Evolutionary conservation across 23 tunicate species (phyloP).

Genomic region (Botrylloides violaceus): DNA sequence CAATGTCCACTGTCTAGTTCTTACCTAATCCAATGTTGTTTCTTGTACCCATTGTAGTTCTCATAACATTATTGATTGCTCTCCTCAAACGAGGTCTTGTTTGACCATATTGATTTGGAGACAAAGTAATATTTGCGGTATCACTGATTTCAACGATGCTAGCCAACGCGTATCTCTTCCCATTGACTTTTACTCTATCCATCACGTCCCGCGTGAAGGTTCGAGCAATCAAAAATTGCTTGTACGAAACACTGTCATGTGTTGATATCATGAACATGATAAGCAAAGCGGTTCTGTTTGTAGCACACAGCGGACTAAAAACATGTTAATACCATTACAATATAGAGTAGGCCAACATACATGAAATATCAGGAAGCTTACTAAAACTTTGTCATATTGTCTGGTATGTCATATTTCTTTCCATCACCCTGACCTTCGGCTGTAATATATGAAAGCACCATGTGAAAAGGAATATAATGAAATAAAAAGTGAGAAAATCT

Average conservation of each 20-base stretch:
- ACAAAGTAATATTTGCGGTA: neutral
- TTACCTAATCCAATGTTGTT: neutral
- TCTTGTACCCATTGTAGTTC: neutral
- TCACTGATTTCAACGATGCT: neutral
- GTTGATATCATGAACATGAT: neutral
- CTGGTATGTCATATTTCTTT: no score
- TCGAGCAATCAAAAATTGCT: neutral
- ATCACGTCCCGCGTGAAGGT: neutral
- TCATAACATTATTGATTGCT: neutral
- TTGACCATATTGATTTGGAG: neutral
- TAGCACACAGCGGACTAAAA: neutral
- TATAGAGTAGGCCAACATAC: no score
- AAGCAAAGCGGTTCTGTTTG: neutral
- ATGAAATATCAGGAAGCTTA: no score
- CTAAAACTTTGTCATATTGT: no score
- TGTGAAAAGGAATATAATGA: no score
- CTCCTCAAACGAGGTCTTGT: neutral
- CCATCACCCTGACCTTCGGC: no score
- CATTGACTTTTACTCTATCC: neutral
- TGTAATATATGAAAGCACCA: no score
- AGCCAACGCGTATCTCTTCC: neutral
- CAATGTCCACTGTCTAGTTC: no score
- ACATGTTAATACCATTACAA: no score
- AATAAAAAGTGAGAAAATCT: no score
- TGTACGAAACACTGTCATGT: neutral